Percentiles rank a stretch among this genome's conserved stretches.
phyloP scores from a whole-genome alignment of 1,140 invertebrate genomes.

The Papilio polytes region DNA sequence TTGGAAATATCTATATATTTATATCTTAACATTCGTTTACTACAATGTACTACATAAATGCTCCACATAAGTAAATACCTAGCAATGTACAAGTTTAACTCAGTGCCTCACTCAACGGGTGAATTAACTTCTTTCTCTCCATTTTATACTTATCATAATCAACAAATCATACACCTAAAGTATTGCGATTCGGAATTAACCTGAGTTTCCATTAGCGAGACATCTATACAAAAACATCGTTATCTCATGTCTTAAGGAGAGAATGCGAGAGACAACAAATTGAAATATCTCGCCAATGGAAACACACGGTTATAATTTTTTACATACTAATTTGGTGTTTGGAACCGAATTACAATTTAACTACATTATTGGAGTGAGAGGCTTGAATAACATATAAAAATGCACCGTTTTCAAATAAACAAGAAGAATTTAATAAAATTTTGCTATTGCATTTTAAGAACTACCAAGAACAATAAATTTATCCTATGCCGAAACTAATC shows the following conservation, averaged over 20 bases:
- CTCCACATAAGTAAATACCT: constrained; percentile 57
- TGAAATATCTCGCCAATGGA: neutral
- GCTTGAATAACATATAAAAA: neutral
- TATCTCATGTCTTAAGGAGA: neutral
- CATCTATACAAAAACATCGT: constrained; percentile 59
- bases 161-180: constrained; percentile 78
- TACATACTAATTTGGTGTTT: constrained; percentile 79
- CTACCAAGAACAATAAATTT: too few species aligned
- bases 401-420: neutral
- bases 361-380: constrained; percentile 56
- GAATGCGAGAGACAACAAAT: neutral
- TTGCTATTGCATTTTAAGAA: neutral
- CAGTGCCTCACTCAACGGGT: constrained; percentile 81
- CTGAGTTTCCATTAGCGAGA: neutral
- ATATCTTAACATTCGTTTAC: constrained; percentile 58
- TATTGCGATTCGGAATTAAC: constrained; percentile 67
- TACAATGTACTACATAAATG: constrained; percentile 66
- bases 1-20: neutral
- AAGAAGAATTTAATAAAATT: neutral
- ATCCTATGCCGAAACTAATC: too few species aligned
- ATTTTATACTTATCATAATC: constrained; percentile 66
- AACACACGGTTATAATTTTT: constrained; percentile 50
- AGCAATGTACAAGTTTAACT: constrained; percentile 60
- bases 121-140: constrained; percentile 60
- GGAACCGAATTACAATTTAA: constrained; percentile 67